A percentile compares a stretch with the other conserved stretches of the same genome.
phyloP scores from a whole-genome alignment of 2,113 vertebrate genomes.

The Chloropsis cyanopogon region DNA sequence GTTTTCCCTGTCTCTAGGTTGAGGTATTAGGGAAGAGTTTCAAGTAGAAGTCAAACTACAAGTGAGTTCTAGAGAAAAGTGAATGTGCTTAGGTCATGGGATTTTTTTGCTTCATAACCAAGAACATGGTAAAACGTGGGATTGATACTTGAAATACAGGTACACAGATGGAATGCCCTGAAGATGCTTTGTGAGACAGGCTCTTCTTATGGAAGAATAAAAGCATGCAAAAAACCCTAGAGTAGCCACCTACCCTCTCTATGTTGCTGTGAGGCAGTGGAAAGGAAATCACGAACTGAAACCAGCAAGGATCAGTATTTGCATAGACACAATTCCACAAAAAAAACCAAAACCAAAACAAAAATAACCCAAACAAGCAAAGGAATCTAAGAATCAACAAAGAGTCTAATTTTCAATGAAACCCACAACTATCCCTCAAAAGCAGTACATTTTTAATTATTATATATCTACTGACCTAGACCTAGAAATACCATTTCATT shows the following conservation, averaged over 20 bases:
- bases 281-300: neutral
- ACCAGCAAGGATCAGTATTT: neutral
- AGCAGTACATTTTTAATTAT: neutral
- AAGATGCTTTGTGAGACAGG: neutral
- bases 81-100: neutral
- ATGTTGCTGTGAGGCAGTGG: neutral
- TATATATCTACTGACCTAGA: neutral
- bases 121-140: rapidly evolving
- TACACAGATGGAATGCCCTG: neutral
- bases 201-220: neutral
- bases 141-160: neutral
- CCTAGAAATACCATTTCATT: slow-evolving; percentile 17
- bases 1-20: neutral
- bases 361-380: neutral
- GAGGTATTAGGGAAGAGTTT: neutral
- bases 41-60: neutral
- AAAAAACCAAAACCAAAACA: neutral
- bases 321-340: neutral
- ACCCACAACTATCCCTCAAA: neutral
- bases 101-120: neutral
- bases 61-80: neutral
- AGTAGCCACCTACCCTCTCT: neutral
- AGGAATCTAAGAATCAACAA: neutral
- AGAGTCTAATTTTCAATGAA: neutral
- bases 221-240: neutral